Evolutionary conservation across 1,140 invertebrate genomes (phyloP), one percentile per base, ranked within the genome.

Genomic region (Pygmarrhopalites habei): DNA sequence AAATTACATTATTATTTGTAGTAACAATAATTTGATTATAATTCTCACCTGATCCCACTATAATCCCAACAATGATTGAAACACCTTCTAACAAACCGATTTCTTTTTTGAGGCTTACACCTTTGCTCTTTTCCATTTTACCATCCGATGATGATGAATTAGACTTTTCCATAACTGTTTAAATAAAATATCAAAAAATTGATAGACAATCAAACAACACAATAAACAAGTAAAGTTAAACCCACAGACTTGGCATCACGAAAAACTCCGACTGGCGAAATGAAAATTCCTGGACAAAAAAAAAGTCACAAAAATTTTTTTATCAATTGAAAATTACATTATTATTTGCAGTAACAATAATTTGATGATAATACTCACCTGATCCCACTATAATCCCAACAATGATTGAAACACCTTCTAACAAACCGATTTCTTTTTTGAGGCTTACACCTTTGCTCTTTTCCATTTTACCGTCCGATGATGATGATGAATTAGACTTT

Each of bases 261-360:
- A 19, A 99, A 79, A 2, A 97, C 94, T 59, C 94, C 90, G 74
- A 90, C 94, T 0, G 96, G 95, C 1, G 94, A 95, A 15, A 98
- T 89, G 75, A 99, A 99, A 74, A 99, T 87, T 28, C 85, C 85
- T 72, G 71, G 0, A 46, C n/a, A n/a, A n/a, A n/a, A n/a, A n/a
- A n/a, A n/a, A n/a, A n/a, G n/a, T n/a, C n/a, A n/a, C n/a, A n/a
- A n/a, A 19, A 55, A 52, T 60, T 29, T 49, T 61, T 23, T 2
- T 44, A 5, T 19, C 21, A 35, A 39, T 39, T 17, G 17, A 39
- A 10, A 39, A 39, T 39, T 39, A 26, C 26, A 39, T 59, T n/a
- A 26, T 63, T 39, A 15, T 26, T n/a, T n/a, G n/a, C n/a, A n/a
- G n/a, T n/a, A n/a, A n/a, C n/a, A n/a, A n/a, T n/a, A n/a, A n/a